Percentiles rank a stretch among this genome's conserved stretches.
phyloP scores from a whole-genome alignment of 2,113 vertebrate genomes.

The Cochlearius cochlearius region DNA sequence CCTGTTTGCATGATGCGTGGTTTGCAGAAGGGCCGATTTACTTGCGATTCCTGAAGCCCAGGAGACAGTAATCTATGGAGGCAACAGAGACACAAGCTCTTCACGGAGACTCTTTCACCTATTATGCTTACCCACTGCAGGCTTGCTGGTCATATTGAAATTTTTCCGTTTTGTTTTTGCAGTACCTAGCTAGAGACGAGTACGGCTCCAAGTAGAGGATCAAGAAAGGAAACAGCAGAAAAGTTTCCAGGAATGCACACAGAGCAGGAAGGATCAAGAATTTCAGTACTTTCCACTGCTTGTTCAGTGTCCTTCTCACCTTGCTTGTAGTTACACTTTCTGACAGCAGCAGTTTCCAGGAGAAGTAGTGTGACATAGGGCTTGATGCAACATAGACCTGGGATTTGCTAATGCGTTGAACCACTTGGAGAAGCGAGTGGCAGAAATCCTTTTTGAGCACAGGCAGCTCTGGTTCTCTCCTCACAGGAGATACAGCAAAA shows the following conservation, averaged over 20 bases:
- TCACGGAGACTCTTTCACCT: background rate
- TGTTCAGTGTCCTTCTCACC: background rate
- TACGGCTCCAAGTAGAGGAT: background rate
- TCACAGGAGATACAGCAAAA: background rate
- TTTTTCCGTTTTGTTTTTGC: background rate
- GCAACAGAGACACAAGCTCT: background rate
- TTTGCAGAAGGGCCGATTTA: background rate
- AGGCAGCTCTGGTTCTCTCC: background rate
- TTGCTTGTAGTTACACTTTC: background rate
- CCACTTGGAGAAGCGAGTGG: background rate
- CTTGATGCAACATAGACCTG: background rate
- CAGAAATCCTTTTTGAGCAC: background rate
- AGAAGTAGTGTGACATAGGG: background rate
- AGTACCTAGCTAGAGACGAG: background rate
- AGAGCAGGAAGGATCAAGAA: background rate
- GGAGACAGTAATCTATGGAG: background rate
- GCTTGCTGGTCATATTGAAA: background rate
- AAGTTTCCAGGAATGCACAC: background rate
- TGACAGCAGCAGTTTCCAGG: background rate
- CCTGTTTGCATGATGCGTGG: background rate
- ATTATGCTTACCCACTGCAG: background rate
- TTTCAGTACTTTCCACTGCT: background rate
- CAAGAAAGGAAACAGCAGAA: background rate
- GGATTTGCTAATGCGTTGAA: conserved; percentile 1
- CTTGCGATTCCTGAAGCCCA: background rate